Conservation (phyloP, 2,797 vertebrate species). For the Clamator glandarius region DNA sequence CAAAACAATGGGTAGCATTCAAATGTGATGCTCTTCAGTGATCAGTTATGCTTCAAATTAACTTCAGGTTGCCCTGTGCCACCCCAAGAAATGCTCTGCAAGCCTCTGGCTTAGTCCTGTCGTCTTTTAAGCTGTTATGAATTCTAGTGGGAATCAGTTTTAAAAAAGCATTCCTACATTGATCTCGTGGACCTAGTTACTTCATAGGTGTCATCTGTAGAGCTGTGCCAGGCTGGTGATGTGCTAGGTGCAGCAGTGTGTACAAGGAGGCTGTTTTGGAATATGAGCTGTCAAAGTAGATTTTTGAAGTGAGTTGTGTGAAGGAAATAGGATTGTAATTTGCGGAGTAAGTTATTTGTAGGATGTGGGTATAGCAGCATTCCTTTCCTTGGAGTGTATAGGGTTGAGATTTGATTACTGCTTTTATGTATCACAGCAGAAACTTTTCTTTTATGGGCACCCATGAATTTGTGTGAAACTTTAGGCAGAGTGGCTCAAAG, state of each 20-base stretch:
- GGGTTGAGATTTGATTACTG: neutral
- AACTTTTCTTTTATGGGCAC: neutral
- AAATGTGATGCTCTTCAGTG: neutral
- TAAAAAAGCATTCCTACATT: neutral
- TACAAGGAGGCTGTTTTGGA: neutral
- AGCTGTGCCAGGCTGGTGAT: neutral
- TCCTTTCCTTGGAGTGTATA: neutral
- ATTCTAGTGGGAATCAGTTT: neutral
- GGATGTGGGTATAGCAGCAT: neutral
- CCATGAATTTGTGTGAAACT: neutral
- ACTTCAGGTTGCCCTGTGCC: neutral
- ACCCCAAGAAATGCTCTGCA: neutral
- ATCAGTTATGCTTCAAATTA: neutral
- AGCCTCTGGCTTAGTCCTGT: neutral
- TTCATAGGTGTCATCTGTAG: neutral
- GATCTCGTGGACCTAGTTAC: neutral
- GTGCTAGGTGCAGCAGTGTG: neutral
- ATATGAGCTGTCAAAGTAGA: neutral
- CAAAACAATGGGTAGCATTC: neutral
- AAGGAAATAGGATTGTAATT: neutral
- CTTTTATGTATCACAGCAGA: neutral
- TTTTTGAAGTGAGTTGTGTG: neutral
- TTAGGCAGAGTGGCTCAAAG: neutral
- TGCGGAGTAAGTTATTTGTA: neutral
- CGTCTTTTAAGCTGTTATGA: neutral